These are phyloP conservation scores for Tragelaphus buxtoni DNA, from an alignment of 2,113 vertebrate genomes.

Conservation along the genomic window DNA sequence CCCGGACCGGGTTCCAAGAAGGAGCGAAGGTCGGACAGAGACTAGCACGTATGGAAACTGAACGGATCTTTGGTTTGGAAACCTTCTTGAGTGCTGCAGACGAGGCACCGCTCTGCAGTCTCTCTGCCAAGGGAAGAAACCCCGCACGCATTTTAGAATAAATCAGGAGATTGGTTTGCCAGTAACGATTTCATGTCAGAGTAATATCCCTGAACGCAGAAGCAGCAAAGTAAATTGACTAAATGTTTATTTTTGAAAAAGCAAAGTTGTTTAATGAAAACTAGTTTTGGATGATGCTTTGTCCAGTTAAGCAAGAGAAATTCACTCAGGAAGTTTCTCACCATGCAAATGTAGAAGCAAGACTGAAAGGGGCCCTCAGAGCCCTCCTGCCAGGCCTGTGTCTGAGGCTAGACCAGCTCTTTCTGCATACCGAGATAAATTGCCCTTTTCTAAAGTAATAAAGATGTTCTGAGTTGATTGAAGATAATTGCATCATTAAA, in stretches of 20 bases:
- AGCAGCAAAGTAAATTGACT: not conserved
- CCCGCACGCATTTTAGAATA: not conserved
- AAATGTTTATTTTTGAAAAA: not conserved
- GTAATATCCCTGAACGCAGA: not conserved
- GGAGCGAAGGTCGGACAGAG: not conserved
- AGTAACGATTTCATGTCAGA: not conserved
- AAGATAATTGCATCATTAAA: not conserved
- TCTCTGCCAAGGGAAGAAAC: not conserved
- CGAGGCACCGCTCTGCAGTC: accelerated
- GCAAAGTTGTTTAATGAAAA: not conserved
- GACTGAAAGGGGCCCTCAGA: not conserved
- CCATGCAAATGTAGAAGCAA: not conserved
- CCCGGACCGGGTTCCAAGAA: accelerated
- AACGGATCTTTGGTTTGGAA: not conserved
- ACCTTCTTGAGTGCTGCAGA: not conserved
- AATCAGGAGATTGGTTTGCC: not conserved
- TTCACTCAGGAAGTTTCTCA: slow-evolving; percentile 12
- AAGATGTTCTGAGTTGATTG: not conserved
- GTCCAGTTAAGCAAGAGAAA: slow-evolving; percentile 1
- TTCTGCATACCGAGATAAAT: not conserved
- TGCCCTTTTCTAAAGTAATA: not conserved
- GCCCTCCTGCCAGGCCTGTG: not conserved
- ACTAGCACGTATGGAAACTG: accelerated
- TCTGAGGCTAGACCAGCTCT: not conserved
- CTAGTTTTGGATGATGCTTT: not conserved